These are phyloP conservation scores for Belonocnema kinseyi DNA, from an alignment of 1,140 invertebrate genomes.

Conservation along the genomic window DNA sequence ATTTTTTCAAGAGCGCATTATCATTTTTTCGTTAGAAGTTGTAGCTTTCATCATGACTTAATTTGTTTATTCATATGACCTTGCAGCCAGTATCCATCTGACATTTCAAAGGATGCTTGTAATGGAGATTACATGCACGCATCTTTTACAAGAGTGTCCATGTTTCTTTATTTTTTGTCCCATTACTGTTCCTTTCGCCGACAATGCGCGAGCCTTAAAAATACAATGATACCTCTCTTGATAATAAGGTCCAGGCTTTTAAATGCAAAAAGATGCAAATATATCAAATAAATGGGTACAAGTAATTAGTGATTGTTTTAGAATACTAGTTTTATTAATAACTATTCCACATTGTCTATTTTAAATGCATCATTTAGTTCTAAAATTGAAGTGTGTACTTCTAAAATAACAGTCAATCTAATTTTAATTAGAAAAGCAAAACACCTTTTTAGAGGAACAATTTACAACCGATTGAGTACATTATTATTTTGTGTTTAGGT, in stretches of 20 bases:
- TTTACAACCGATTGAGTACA: too few species aligned
- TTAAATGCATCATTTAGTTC: too few species aligned
- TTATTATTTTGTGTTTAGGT: too few species aligned
- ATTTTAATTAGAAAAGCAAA: too few species aligned
- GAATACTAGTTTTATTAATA: background rate
- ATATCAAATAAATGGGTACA: background rate
- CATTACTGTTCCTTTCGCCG: constrained; percentile 26
- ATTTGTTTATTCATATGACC: constrained; percentile 31
- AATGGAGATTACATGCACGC: constrained; percentile 29
- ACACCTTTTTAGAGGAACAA: too few species aligned
- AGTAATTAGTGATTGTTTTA: background rate
- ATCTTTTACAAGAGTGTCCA: constrained; percentile 31
- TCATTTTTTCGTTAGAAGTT: constrained; percentile 1
- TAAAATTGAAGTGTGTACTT: too few species aligned
- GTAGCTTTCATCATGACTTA: constrained; percentile 6
- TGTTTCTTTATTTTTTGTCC: constrained; percentile 30
- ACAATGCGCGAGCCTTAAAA: constrained; percentile 27
- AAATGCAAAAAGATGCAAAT: constrained; percentile 13
- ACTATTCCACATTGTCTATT: too few species aligned
- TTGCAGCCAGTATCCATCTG: constrained; percentile 15
- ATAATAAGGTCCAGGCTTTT: constrained; percentile 4
- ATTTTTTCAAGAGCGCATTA: background rate
- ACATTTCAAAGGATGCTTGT: constrained; percentile 29
- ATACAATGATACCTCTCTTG: constrained; percentile 3
- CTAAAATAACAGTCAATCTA: too few species aligned